A percentile compares a stretch with the other conserved stretches of the same genome.
These are phyloP conservation scores for Chelonia mydas DNA, from an alignment of 2,797 vertebrate species.

Conservation along the genomic window DNA sequence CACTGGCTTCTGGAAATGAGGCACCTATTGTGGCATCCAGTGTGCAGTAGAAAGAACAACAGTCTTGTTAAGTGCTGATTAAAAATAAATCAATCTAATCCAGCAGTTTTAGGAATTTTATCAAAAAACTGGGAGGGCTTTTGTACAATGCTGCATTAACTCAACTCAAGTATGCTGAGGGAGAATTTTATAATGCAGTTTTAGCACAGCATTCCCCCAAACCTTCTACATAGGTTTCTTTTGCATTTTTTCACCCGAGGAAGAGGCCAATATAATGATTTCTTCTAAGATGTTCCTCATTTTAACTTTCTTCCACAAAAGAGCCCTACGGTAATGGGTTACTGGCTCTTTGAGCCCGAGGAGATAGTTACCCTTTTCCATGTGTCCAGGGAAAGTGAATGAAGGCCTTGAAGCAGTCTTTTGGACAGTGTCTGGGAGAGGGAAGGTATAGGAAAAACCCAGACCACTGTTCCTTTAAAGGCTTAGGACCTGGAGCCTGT, in stretches of 20 bases:
- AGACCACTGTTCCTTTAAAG: background rate
- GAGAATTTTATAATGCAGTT: background rate
- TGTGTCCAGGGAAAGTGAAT: background rate
- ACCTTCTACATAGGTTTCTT: background rate
- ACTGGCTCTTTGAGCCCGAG: background rate
- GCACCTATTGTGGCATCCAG: background rate
- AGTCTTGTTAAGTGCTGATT: background rate
- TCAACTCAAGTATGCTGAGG: background rate
- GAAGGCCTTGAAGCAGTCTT: background rate
- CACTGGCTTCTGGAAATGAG: background rate
- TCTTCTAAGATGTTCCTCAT: background rate
- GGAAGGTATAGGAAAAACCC: background rate
- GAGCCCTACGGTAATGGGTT: background rate
- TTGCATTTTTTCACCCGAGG: background rate
- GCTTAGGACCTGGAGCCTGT: background rate
- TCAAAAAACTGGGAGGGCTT: background rate
- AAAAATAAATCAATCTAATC: constrained; percentile 1
- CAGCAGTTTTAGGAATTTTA: background rate
- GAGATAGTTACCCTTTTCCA: background rate
- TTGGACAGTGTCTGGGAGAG: background rate
- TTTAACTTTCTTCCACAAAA: background rate
- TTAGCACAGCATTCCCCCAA: background rate
- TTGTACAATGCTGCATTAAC: background rate
- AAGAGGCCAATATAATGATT: background rate
- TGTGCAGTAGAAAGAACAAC: background rate